A percentile compares a stretch with the other conserved stretches of the same genome.
Evolutionary conservation across 2,113 vertebrate species (phyloP).

Genomic region (Zosterops lateralis): DNA sequence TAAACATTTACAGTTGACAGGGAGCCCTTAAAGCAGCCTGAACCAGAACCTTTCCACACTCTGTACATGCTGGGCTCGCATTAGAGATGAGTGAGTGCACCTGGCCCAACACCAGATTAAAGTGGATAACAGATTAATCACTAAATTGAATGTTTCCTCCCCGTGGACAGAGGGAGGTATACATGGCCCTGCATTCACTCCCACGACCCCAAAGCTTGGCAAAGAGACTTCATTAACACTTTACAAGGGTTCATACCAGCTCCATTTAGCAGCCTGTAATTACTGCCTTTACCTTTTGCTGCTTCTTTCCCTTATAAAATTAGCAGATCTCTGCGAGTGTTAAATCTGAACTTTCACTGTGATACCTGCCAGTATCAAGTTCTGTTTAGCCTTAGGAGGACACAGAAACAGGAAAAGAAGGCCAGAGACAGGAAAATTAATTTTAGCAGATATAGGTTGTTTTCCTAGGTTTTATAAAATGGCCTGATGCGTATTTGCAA

Average conservation of each 20-base stretch:
- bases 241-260: background rate
- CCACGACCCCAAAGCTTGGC: background rate
- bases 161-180: background rate
- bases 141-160: background rate
- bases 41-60: fast-evolving
- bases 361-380: background rate
- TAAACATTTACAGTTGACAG: background rate
- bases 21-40: background rate
- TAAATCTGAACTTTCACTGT: background rate
- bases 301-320: background rate
- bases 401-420: background rate
- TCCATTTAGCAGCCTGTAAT: background rate
- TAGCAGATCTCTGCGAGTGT: background rate
- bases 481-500: background rate
- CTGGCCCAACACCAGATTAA: background rate
- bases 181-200: background rate
- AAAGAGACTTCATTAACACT: background rate
- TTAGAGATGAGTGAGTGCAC: background rate
- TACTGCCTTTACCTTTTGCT: background rate
- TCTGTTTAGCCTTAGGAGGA: background rate
- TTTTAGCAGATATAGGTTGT: fast-evolving
- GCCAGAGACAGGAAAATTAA: background rate
- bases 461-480: background rate
- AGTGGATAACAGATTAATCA: background rate
- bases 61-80: background rate